Conservation (phyloP, 2,113 vertebrate species). For the Tachysurus fulvidraco region DNA sequence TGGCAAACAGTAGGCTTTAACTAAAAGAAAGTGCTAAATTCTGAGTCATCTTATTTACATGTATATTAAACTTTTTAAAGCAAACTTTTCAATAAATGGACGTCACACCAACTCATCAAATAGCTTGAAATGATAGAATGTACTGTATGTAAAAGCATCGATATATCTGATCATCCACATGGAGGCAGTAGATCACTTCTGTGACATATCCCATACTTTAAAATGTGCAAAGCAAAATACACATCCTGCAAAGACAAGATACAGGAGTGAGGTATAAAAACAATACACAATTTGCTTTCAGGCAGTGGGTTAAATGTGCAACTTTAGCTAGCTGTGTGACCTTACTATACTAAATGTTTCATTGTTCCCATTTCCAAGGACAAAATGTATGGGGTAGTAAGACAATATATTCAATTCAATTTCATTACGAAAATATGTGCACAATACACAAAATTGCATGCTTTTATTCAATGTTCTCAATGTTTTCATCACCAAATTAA, state of each 20-base stretch:
- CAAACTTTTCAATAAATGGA: not conserved
- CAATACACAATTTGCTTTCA: not conserved
- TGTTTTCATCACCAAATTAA: not conserved
- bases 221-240: not conserved
- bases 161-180: constrained; percentile 24
- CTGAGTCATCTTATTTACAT: not conserved
- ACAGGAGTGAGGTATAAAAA: not conserved
- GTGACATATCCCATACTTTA: not conserved
- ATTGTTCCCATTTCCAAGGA: constrained; percentile 42
- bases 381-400: constrained; percentile 1
- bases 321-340: constrained; percentile 8
- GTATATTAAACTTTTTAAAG: not conserved
- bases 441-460: not conserved
- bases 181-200: constrained; percentile 44
- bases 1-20: not conserved
- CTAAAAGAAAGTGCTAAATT: constrained; percentile 8
- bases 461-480: not conserved
- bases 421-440: constrained; percentile 35
- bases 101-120: not conserved
- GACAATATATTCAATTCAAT: not conserved
- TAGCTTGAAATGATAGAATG: not conserved
- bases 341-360: not conserved
- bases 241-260: not conserved
- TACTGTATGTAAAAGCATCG: not conserved
- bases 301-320: constrained; percentile 4